phyloP scores from a whole-genome alignment of 2,888 invertebrate genomes.

The Amphipyra berbera region DNA sequence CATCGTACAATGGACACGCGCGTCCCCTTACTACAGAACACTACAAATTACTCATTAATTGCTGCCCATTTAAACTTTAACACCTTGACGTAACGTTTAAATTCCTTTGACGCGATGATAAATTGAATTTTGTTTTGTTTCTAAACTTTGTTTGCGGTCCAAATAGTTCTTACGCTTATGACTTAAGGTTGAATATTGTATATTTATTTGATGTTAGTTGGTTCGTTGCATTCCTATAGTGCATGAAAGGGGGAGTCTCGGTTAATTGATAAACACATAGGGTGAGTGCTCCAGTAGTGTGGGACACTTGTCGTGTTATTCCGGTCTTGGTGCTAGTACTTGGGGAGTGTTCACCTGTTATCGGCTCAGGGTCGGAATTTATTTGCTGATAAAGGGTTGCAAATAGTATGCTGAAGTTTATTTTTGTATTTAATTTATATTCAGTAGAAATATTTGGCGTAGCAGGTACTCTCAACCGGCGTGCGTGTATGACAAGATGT shows the following conservation, averaged over 20 bases:
- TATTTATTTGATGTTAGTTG: slow-evolving; percentile 7
- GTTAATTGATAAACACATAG: slow-evolving; percentile 81
- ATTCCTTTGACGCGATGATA: slow-evolving; percentile 67
- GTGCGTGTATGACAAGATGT: too few relatives aligned
- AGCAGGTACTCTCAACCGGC: too few relatives aligned
- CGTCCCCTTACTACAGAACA: slow-evolving; percentile 63
- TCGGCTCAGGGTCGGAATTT: slow-evolving; percentile 30
- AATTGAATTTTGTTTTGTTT: slow-evolving; percentile 57
- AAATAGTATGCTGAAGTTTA: background rate
- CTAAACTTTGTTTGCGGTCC: slow-evolving; percentile 35
- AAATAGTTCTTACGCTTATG: slow-evolving; percentile 19
- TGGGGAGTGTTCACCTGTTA: slow-evolving; percentile 56
- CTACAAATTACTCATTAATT: slow-evolving; percentile 69
- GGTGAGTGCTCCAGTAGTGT: slow-evolving; percentile 61
- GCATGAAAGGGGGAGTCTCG: slow-evolving; percentile 69
- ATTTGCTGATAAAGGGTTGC: slow-evolving; percentile 8
- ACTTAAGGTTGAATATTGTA: slow-evolving; percentile 52
- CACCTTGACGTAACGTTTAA: slow-evolving; percentile 69
- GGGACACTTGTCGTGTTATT: slow-evolving; percentile 52
- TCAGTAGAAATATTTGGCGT: too few relatives aligned
- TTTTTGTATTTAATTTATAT: background rate
- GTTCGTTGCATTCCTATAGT: slow-evolving; percentile 66
- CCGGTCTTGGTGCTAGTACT: slow-evolving; percentile 28
- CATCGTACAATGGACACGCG: slow-evolving; percentile 69
- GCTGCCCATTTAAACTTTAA: slow-evolving; percentile 71